Base-by-base conservation (phyloP, 2,113 vertebrate species). In the Neomonachus schauinslandi region DNA sequence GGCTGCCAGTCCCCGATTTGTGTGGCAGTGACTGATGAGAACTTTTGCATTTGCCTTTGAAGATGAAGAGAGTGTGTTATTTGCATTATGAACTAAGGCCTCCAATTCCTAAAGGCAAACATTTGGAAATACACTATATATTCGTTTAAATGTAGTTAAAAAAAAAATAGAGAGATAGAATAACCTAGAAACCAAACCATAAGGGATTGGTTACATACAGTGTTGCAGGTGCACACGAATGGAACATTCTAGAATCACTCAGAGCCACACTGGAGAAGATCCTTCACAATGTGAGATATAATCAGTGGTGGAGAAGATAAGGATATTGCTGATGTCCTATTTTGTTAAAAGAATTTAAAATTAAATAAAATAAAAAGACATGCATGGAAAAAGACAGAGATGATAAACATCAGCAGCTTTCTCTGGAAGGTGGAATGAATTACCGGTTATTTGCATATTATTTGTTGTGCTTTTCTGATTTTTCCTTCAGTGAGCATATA, bases 1-100 rank as follows among this genome's bases (percentile, higher is more conserved):
- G 76, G 98, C 98, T 0, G 99, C 99, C 15, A 99, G 98, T n/a
- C 98, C 99, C 80, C 98, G 99, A 96, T 99, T 99, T 4, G 99
- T 99, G 94, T 99, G 98, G 97, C 99, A 99, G 97, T 99, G 99
- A 82, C 97, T 94, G 81, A 99, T 98, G 91, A 99, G 53, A 11
- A 99, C 89, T 94, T 98, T 99, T 92, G 94, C 65, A 90, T 99
- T 99, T 93, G 99, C 99, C 99, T 99, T 97, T 51, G 80, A 69
- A 93, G 87, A 94, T 71, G 96, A 96, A 97, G 88, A 91, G 51
- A 57, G 51, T 2, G 4, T 5, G 2, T 53, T 13, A n/a, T 92
- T 69, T 94, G 8, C 59, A 24, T 71, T 31, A 28, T 7, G n/a
- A 69, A 16, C 2, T 33, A 65, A 94, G 46, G 69, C 42, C 46